Evolutionary conservation across 2,113 vertebrate genomes (phyloP).

Genomic region (Tetrax tetrax): DNA sequence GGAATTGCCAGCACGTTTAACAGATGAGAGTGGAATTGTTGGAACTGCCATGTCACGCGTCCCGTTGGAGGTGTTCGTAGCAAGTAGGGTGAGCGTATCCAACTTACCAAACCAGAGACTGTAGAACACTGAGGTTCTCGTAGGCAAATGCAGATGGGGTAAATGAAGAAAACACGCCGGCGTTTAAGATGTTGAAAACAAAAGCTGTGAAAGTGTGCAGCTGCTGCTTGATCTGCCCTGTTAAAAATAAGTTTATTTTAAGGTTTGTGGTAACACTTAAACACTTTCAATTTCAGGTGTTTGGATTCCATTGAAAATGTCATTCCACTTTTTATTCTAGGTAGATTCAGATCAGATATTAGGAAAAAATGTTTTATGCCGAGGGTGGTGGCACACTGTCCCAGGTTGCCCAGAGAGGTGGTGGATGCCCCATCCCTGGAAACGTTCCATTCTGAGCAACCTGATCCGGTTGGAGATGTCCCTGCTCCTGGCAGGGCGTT

Average conservation of each 20-base stretch:
- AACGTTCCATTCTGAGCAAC: no score
- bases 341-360: no score
- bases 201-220: neutral
- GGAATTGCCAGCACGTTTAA: neutral
- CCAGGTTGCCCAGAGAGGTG: no score
- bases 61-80: fast-evolving
- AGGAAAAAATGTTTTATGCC: no score
- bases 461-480: no score
- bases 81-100: neutral
- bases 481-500: no score
- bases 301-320: neutral
- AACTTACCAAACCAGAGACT: neutral
- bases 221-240: neutral
- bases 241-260: neutral
- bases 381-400: no score
- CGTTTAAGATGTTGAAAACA: neutral
- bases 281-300: neutral
- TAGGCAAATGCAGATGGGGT: neutral
- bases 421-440: no score
- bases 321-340: neutral
- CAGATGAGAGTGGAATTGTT: neutral
- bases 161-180: neutral
- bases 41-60: no score
- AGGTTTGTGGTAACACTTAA: neutral
- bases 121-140: neutral